Percentiles rank a stretch among this genome's conserved stretches.
phyloP scores from a whole-genome alignment of 2,888 invertebrate species.

The Gerosis bhagava region DNA sequence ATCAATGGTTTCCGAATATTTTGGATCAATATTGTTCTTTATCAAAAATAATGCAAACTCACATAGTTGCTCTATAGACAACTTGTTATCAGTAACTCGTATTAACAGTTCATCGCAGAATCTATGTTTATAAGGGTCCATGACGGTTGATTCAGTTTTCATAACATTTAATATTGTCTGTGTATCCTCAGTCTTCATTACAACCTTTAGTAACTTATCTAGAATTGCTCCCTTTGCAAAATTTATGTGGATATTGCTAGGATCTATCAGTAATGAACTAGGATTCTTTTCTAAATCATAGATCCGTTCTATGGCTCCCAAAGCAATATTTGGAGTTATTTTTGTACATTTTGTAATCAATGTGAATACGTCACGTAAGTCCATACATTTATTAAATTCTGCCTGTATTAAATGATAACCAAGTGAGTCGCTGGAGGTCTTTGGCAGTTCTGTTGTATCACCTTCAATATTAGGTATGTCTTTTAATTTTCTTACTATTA shows the following conservation, averaged over 20 bases:
- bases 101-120: constrained; percentile 84
- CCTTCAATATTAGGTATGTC: constrained; percentile 58
- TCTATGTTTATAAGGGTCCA: constrained; percentile 71
- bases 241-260: constrained; percentile 52
- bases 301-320: constrained; percentile 75
- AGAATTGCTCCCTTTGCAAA: constrained; percentile 72
- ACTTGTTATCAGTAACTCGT: constrained; percentile 82
- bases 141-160: constrained; percentile 59
- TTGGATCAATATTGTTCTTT: constrained; percentile 64
- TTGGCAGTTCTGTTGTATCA: constrained; percentile 39
- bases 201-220: constrained; percentile 68
- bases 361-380: constrained; percentile 69
- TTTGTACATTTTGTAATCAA: constrained; percentile 73
- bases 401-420: constrained; percentile 68
- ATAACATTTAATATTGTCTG: constrained; percentile 70
- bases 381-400: constrained; percentile 68
- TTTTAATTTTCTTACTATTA: constrained; percentile 81
- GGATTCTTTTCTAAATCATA: constrained; percentile 64
- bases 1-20: constrained; percentile 80
- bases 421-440: constrained; percentile 47
- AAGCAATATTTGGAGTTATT: constrained; percentile 74
- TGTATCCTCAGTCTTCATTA: constrained; percentile 72
- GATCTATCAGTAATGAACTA: constrained; percentile 41
- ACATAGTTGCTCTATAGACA: constrained; percentile 82
- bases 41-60: constrained; percentile 80